Base-by-base conservation (phyloP, 2,888 invertebrate genomes). In the Macaria liturata region DNA sequence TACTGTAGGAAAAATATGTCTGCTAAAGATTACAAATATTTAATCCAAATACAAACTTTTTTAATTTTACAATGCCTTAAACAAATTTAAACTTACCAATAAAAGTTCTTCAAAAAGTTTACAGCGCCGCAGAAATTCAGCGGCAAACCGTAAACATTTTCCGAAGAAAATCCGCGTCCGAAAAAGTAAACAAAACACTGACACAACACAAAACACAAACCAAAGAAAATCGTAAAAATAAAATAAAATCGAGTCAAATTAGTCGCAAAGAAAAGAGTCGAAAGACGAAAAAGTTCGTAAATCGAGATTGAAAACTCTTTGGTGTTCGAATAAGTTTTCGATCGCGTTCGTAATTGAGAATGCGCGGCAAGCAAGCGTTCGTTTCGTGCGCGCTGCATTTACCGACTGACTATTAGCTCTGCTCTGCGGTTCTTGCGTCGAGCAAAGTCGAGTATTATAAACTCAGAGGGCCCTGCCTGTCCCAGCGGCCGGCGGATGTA, bases 301-400 rank as follows among this genome's bases (percentile, higher is more conserved):
- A 3, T 43, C 53, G 54, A 48, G 45, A 46, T 51, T 53, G n/a
- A 9, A 42, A 9, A 37, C 32, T 43, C 34, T 62, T 64, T 52
- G 46, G 59, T 57, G 60, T 65, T 68, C 62, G 68, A 64, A 65
- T 62, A 49, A 52, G 52, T 60, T 60, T 47, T 57, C 80, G 82
- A 77, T 77, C 78, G 81, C 72, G 71, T 69, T 74, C 72, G 80
- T 61, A 49, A 57, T 5, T 8, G 1, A 68, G 72, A 71, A 67
- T 62, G 59, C 71, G 79, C 78, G 76, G 74, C 71, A 69, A 70
- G 54, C 55, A 31, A 66, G 66, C 84, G 84, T 82, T 72, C 74
- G 65, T 50, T 45, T 54, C 62, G 69, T 76, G 69, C 76, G 80
- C 72, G 59, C 71, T 78, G 72, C 80, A 76, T 69, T 73, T 68